These are phyloP conservation scores for Raja brachyura DNA, from an alignment of 2,113 vertebrate genomes.

Conservation along the genomic window DNA sequence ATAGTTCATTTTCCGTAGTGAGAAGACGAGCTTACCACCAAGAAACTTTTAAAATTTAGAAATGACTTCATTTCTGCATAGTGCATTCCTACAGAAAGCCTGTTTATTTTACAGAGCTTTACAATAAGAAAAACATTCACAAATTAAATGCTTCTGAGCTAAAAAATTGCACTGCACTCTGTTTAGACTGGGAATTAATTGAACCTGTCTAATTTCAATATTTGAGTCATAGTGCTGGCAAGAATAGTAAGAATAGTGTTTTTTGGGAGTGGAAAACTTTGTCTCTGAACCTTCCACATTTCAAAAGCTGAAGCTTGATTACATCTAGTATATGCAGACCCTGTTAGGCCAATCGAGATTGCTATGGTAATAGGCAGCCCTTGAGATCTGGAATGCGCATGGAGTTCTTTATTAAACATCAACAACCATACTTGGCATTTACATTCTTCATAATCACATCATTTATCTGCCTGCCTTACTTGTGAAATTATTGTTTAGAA, in stretches of 20 bases:
- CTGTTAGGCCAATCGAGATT: not conserved
- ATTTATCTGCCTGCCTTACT: not conserved
- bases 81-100: not conserved
- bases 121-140: not conserved
- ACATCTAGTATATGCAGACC: not conserved
- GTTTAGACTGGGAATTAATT: not conserved
- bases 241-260: not conserved
- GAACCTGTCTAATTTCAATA: not conserved
- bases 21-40: not conserved
- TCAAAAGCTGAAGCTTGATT: not conserved
- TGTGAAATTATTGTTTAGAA: not conserved
- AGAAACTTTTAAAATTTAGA: not conserved
- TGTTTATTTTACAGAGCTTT: not conserved
- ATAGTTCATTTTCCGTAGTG: not conserved
- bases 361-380: not conserved
- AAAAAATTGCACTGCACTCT: not conserved
- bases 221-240: not conserved
- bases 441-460: not conserved
- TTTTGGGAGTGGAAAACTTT: not conserved
- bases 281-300: not conserved
- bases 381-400: not conserved
- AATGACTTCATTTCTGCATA: not conserved
- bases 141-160: not conserved
- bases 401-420: not conserved
- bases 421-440: not conserved